Evolutionary conservation across 1,140 invertebrate genomes (phyloP).

Genomic region (Philaenus spumarius): DNA sequence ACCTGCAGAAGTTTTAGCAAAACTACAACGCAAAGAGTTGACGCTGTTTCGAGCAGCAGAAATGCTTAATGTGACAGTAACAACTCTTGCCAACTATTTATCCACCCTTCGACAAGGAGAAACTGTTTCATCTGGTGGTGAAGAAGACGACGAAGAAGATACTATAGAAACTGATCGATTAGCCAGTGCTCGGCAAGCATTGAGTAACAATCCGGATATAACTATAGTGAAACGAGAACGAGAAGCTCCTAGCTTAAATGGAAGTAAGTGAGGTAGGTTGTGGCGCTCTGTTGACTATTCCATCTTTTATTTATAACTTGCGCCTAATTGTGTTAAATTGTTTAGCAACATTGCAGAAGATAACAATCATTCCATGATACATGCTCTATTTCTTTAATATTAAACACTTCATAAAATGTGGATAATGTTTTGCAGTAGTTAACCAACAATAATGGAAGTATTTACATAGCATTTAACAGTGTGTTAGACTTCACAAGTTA

Average conservation of each 20-base stretch:
- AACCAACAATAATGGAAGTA: no score
- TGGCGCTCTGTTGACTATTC: not conserved
- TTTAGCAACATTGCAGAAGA: not conserved
- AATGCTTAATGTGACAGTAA: slow-evolving; percentile 63
- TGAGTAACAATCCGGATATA: slow-evolving; percentile 54
- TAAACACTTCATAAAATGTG: no score
- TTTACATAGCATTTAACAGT: no score
- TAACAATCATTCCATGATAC: no score
- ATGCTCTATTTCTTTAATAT: no score
- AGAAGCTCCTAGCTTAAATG: slow-evolving; percentile 21
- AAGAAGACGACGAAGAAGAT: slow-evolving; percentile 38
- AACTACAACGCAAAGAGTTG: slow-evolving; percentile 62
- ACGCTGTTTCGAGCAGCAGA: slow-evolving; percentile 61
- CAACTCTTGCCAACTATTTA: slow-evolving; percentile 61
- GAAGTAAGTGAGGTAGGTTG: slow-evolving; percentile 19
- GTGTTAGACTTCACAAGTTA: no score
- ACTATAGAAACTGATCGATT: slow-evolving; percentile 38
- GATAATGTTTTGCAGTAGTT: no score
- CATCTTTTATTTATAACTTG: not conserved
- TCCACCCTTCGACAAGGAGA: slow-evolving; percentile 46
- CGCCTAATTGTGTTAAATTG: not conserved
- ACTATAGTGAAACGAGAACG: slow-evolving; percentile 52
- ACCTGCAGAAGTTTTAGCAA: slow-evolving; percentile 59
- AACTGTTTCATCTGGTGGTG: not conserved
- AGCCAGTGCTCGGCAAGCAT: slow-evolving; percentile 40